phyloP scores from a whole-genome alignment of 2,888 invertebrate genomes.

The Phytoseiulus persimilis region DNA sequence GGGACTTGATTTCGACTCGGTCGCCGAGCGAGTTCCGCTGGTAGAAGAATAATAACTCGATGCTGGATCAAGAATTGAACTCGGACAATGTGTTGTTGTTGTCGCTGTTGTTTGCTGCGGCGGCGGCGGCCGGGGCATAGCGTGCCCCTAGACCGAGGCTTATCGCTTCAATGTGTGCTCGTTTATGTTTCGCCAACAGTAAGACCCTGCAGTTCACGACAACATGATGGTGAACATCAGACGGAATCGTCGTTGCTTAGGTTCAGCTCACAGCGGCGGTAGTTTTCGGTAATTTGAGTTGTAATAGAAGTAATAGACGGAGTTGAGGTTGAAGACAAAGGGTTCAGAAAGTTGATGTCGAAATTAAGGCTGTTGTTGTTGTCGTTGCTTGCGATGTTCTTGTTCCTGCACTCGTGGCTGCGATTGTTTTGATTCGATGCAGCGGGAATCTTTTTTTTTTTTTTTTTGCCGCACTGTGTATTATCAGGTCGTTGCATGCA shows the following conservation, averaged over 20 bases:
- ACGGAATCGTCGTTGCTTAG: neutral
- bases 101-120: neutral
- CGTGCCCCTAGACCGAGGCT: neutral
- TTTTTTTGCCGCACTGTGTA: too few relatives aligned
- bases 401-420: neutral
- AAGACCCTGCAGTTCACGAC: conserved; percentile 5
- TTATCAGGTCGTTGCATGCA: too few relatives aligned
- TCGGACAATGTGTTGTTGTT: neutral
- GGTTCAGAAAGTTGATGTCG: neutral
- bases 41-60: neutral
- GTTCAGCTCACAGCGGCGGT: conserved; percentile 39
- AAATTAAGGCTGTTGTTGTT: neutral
- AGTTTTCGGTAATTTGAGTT: conserved; percentile 24
- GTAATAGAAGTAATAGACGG: neutral
- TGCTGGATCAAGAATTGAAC: neutral
- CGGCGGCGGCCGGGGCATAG: neutral
- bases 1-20: neutral
- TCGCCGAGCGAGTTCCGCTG: neutral
- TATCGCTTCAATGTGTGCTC: neutral
- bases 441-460: too few relatives aligned
- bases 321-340: neutral
- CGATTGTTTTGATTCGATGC: neutral
- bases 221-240: neutral
- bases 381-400: neutral
- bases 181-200: neutral